Evolutionary conservation across 2,797 vertebrate genomes (phyloP), one percentile per base, ranked within the genome.

Genomic region (Amniataba percoides): DNA sequence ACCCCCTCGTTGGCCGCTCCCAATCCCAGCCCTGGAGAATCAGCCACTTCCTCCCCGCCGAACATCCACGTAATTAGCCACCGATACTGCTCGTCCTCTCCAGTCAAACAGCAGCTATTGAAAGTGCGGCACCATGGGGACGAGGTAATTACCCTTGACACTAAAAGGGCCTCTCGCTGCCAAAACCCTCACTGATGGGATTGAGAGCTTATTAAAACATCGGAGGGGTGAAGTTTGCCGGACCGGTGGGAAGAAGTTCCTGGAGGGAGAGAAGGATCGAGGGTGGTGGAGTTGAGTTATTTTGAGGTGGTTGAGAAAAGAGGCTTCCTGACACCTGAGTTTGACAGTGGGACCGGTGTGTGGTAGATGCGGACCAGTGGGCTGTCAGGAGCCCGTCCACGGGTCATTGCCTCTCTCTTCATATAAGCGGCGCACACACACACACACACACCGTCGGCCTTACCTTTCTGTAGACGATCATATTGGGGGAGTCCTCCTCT

Each of bases 401-500:
- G 16, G 85, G 69, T 74, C 83, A 85, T 71, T 82, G 80, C 62
- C 52, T 74, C 36, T 62, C 57, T 57, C 36, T 16, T 70, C 49
- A 48, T 21, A 61, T 39, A 53, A 15, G 52, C 14, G 73, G 39
- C 43, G 63, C 55, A 86, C 19, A 70, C 53, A 58, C 0, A 73
- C 3, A 3, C n/a, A n/a, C n/a, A n/a, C n/a, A n/a, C n/a, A n/a
- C n/a, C 70, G 14, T 19, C 15, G 49, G 10, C 12, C 95, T 95
- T 97, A 96, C 97, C 95, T 98, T 99, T 93, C 96, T 96, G 95
- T 97, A 98, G 95, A 98, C 97, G 7, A 98, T 98, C 97, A 97
- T 98, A 81, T 99, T 98, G 27, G 97, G 97, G 88, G 97, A 97
- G 78, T 94, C 97, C 70, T 98, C 97, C 78, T 98, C 97, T 10